Conservation (phyloP, 2,113 vertebrate genomes). For the Bucco capensis region DNA sequence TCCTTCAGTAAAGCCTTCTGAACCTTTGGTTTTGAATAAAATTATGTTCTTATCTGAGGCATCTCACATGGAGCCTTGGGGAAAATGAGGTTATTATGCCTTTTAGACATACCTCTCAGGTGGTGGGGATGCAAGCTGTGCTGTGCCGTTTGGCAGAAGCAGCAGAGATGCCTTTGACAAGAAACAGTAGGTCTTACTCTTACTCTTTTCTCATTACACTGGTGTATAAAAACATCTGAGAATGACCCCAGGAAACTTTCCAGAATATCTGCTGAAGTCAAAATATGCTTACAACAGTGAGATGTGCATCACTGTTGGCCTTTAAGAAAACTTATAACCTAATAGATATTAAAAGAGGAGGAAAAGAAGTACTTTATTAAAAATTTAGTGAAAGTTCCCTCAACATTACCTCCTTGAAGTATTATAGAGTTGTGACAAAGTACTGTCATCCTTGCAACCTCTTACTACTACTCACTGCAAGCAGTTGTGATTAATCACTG, state of each 20-base stretch:
- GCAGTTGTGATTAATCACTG: background rate
- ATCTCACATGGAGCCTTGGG: background rate
- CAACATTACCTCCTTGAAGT: background rate
- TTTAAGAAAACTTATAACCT: background rate
- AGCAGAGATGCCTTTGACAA: background rate
- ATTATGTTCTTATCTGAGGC: background rate
- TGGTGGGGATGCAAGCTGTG: background rate
- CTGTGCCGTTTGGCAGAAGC: background rate
- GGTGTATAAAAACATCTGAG: background rate
- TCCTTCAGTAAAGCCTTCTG: accelerated
- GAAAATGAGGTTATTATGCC: background rate
- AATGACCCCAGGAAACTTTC: background rate
- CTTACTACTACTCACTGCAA: background rate
- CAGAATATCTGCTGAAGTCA: background rate
- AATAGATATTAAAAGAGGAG: background rate
- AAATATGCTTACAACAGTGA: accelerated
- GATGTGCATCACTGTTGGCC: background rate
- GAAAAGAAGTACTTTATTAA: background rate
- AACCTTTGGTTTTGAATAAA: background rate
- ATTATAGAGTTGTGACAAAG: background rate
- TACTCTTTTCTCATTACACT: background rate
- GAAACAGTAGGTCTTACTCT: background rate
- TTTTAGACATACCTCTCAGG: background rate
- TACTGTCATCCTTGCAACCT: background rate
- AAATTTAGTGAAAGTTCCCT: background rate